These are phyloP conservation scores for Tetragnatha montana DNA, from an alignment of 2,888 invertebrate species.

Conservation along the genomic window DNA sequence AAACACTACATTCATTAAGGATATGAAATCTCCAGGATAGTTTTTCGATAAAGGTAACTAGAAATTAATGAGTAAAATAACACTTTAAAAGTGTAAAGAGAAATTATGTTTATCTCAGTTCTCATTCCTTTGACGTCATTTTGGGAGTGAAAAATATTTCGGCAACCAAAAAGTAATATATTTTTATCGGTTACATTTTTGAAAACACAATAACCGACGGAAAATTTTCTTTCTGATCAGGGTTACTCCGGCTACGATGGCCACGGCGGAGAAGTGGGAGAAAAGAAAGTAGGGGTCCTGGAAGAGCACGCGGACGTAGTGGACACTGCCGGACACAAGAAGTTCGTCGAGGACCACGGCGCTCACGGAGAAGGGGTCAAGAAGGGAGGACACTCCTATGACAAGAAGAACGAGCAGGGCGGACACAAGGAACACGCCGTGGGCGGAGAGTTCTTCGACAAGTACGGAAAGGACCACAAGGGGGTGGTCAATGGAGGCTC, in stretches of 20 bases:
- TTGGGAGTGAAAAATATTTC: no score
- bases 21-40: no score
- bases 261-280: constrained; percentile 56
- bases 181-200: no score
- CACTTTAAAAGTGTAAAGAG: no score
- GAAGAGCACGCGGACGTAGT: constrained; percentile 47
- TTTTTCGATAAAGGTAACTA: no score
- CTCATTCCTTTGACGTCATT: no score
- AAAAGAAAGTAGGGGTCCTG: constrained; percentile 53
- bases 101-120: no score
- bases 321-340: constrained; percentile 62
- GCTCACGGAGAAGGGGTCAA: constrained; percentile 64
- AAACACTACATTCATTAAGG: no score
- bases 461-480: constrained; percentile 68
- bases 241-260: constrained; percentile 56
- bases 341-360: constrained; percentile 56
- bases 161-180: no score
- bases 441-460: constrained; percentile 62
- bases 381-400: constrained; percentile 60
- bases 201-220: no score
- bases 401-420: constrained; percentile 48
- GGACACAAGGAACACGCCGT: constrained; percentile 57
- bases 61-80: no score
- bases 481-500: constrained; percentile 65
- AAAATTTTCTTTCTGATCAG: not conserved